phyloP scores from a whole-genome alignment of 2,888 invertebrate species.

The Ennomos erosarius region DNA sequence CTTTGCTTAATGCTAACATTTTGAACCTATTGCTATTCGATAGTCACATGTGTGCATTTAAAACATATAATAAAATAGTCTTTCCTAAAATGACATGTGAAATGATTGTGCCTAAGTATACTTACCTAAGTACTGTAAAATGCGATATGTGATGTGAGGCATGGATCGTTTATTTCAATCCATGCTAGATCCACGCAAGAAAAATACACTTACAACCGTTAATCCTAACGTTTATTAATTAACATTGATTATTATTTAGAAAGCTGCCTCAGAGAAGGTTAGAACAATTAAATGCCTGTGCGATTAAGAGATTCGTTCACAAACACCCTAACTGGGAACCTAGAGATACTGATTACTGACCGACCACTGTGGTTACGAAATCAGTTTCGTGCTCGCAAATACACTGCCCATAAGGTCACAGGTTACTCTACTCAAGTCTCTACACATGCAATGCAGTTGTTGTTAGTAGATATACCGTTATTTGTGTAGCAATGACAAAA shows the following conservation, averaged over 20 bases:
- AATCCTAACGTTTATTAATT: conserved; percentile 1
- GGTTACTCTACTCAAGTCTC: conserved; percentile 51
- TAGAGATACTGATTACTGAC: conserved; percentile 45
- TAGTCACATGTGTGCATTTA: too few relatives aligned
- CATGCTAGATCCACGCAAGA: too few relatives aligned
- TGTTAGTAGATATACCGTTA: conserved; percentile 28
- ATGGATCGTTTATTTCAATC: too few relatives aligned
- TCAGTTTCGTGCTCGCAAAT: conserved; percentile 55
- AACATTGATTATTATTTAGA: conserved; percentile 49
- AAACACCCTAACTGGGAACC: conserved; percentile 61
- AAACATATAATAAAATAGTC: too few relatives aligned
- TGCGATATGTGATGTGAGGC: too few relatives aligned
- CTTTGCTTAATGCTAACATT: conserved; percentile 26
- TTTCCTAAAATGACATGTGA: background rate
- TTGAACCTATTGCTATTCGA: too few relatives aligned
- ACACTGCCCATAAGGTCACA: conserved; percentile 52
- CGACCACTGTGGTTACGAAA: conserved; percentile 57
- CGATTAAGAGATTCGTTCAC: conserved; percentile 44
- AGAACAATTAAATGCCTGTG: conserved; percentile 47
- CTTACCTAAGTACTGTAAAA: too few relatives aligned
- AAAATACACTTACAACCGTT: conserved; percentile 1
- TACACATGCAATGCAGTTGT: conserved; percentile 38
- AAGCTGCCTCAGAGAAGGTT: conserved; percentile 60
- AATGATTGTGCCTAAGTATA: too few relatives aligned
- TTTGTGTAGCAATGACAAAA: conserved; percentile 24